Evolutionary conservation across 2,113 vertebrate genomes (phyloP), one percentile per base, ranked within the genome.

Genomic region (Aleadryas rufinucha): DNA sequence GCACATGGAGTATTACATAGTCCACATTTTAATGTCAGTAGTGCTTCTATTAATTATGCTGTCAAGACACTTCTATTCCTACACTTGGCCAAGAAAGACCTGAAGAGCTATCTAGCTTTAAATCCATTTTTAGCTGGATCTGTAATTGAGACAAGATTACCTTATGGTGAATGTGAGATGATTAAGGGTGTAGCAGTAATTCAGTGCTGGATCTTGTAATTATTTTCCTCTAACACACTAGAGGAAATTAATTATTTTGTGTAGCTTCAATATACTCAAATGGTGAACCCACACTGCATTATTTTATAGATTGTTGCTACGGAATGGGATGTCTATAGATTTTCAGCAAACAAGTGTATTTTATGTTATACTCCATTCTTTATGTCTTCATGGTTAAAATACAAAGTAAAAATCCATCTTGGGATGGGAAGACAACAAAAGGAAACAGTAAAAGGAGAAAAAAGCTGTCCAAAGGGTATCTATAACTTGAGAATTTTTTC

Each of bases 141-240:
- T 82, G 37, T 91, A 94, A 92, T 6, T 60, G 72, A 80, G 56
- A 45, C n/a, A 94, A 87, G 31, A 82, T 66, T 78, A 71, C 65
- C 41, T 64, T 78, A 66, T 37, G 13, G 57, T 81, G 50, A 28
- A 69, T 53, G 26, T 78, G 76, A 82, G 65, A 44, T 89, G 41
- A 95, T 91, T 94, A 95, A 92, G 81, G 61, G n/a, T 76, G 35
- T 26, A 87, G 39, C n/a, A 78, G 68, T 78, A 75, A 82, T 82
- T 93, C 65, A 84, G 30, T 68, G 16, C 13, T 1, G 3, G 33
- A 66, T 75, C 72, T 78, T 82, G 47, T 49, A 78, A 91, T 87
- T 84, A 60, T 84, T 91, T 84, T 89, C 10, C 52, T 87, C 52
- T 68, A 45, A 78, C 82, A 16, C 6, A 64, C 28, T 49, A 70